phyloP scores from a whole-genome alignment of 1,140 invertebrate species.

The Lepidurus apus region DNA sequence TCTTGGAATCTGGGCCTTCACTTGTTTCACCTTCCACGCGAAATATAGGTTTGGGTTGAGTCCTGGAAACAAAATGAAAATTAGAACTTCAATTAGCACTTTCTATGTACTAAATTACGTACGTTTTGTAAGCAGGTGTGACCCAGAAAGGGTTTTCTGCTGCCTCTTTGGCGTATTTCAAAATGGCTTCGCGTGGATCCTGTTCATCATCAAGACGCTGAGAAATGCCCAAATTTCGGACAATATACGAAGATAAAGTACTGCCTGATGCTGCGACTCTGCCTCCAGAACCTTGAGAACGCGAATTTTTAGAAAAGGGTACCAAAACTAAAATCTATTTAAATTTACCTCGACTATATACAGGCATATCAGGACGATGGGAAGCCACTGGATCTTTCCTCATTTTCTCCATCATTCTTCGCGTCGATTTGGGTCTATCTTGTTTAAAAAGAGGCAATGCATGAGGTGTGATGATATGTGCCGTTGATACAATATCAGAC shows the following conservation, averaged over 20 bases:
- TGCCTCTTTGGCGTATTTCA: slow-evolving; percentile 95
- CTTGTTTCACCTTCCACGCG: slow-evolving; percentile 47
- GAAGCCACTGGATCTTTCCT: slow-evolving; percentile 88
- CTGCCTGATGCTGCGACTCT: slow-evolving; percentile 90
- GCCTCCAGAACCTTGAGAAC: slow-evolving; percentile 71
- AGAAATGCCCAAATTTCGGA: slow-evolving; percentile 85
- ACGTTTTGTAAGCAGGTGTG: slow-evolving; percentile 75
- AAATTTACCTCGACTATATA: slow-evolving; percentile 61
- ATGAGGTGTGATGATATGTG: slow-evolving; percentile 96
- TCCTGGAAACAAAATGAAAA: slow-evolving; percentile 45
- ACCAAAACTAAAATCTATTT: background rate
- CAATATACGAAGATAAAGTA: slow-evolving; percentile 94
- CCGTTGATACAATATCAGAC: slow-evolving; percentile 64
- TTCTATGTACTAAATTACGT: slow-evolving; percentile 28
- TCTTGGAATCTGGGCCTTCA: slow-evolving; percentile 47
- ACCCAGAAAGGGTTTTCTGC: slow-evolving; percentile 97
- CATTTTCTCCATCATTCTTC: slow-evolving; percentile 88
- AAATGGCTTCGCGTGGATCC: slow-evolving; percentile 91
- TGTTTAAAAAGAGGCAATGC: slow-evolving; percentile 92
- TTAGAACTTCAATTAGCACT: slow-evolving; percentile 4
- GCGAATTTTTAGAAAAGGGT: background rate
- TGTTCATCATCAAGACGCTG: slow-evolving; percentile 93
- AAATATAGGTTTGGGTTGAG: slow-evolving; percentile 74
- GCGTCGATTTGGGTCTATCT: slow-evolving; percentile 79
- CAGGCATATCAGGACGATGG: slow-evolving; percentile 86